A percentile compares a stretch with the other conserved stretches of the same genome.
These are phyloP conservation scores for Eulemur macaco DNA, from an alignment of 2,113 vertebrate species.

Conservation along the genomic window DNA sequence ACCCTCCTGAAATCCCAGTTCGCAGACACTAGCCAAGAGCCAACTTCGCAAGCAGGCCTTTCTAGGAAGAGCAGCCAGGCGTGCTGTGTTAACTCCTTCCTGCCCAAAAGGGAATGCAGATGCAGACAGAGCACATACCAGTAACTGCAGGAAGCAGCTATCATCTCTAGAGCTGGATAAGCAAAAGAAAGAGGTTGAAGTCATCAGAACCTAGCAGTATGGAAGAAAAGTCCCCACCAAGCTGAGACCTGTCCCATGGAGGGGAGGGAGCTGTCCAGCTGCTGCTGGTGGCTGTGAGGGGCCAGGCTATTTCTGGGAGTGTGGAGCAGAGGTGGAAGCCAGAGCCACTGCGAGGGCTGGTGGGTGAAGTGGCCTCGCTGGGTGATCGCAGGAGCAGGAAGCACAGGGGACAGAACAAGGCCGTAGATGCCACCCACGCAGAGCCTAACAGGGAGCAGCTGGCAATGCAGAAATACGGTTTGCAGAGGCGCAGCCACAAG, in stretches of 20 bases:
- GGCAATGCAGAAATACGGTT: not conserved
- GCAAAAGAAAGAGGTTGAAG: not conserved
- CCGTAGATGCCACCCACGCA: no score
- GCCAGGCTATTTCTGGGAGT: not conserved
- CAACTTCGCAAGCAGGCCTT: not conserved
- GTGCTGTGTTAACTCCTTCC: not conserved
- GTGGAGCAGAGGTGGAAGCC: not conserved
- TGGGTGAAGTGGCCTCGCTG: accelerated
- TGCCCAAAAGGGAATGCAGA: not conserved
- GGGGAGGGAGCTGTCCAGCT: not conserved
- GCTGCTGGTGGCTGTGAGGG: no score
- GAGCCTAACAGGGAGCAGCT: not conserved
- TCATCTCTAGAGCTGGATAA: not conserved
- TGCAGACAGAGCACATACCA: not conserved
- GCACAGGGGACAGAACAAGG: not conserved
- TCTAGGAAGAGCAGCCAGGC: not conserved
- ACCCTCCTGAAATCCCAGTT: not conserved
- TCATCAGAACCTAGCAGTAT: not conserved
- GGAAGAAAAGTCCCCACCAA: not conserved
- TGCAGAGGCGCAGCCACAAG: not conserved
- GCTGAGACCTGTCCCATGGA: accelerated
- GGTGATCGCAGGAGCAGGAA: not conserved
- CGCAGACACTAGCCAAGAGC: not conserved
- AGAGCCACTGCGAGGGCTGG: accelerated
- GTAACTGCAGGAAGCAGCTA: not conserved